Conservation (phyloP, 2,113 vertebrate species). For the Lipophrys pholis region DNA sequence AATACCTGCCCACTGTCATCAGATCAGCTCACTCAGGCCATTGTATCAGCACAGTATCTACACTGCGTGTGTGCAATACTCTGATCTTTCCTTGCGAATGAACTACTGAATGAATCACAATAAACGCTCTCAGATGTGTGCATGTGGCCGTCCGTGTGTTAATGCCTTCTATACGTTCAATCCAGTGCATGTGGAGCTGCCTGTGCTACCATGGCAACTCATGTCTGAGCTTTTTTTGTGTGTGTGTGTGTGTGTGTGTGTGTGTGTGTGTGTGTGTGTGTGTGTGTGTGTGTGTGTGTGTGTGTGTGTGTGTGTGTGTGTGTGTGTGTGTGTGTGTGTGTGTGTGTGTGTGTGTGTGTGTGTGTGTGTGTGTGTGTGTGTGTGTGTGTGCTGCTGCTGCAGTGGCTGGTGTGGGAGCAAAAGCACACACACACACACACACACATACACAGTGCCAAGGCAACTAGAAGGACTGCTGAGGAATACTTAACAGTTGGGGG, state of each 20-base stretch:
- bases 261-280: too few relatives aligned
- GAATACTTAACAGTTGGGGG: constrained; percentile 74
- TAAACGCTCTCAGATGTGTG: constrained; percentile 5
- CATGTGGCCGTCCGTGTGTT: background rate
- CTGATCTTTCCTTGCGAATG: constrained; percentile 4
- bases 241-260: too few relatives aligned
- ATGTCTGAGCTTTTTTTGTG: constrained; percentile 43
- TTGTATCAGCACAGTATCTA: constrained; percentile 20
- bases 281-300: too few relatives aligned
- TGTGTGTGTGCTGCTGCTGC: background rate
- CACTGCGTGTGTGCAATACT: constrained; percentile 1
- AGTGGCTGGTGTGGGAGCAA: too few relatives aligned
- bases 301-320: constrained; percentile 23
- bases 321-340: too few relatives aligned
- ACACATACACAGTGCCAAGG: constrained; percentile 43
- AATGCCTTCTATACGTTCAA: constrained; percentile 61
- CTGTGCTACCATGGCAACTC: constrained; percentile 78
- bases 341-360: too few relatives aligned
- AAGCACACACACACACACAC: constrained; percentile 15
- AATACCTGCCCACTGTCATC: constrained; percentile 21
- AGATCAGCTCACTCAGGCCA: constrained; percentile 31
- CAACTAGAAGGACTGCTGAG: constrained; percentile 64
- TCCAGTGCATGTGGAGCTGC: constrained; percentile 42
- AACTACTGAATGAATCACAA: constrained; percentile 33
- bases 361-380: too few relatives aligned